Percentiles rank a stretch among this genome's conserved stretches.
Conservation (phyloP, 2,113 vertebrate genomes). For the Rana temporaria region DNA sequence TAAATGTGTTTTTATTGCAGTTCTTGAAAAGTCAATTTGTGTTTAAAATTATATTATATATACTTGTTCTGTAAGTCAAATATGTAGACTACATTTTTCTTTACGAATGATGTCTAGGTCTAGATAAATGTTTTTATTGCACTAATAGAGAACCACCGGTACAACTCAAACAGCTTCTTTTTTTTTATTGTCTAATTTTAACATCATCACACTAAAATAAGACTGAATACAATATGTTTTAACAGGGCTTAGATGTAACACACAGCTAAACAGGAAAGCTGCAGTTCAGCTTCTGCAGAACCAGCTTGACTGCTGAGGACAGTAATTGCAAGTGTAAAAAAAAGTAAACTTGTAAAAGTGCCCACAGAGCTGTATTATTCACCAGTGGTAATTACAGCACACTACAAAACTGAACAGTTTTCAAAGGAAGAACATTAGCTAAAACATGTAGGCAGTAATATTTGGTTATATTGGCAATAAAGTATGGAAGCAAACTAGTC, state of each 20-base stretch:
- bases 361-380: slow-evolving; percentile 46
- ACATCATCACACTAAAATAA: slow-evolving; percentile 60
- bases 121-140: slow-evolving; percentile 65
- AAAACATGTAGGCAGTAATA: slow-evolving; percentile 37
- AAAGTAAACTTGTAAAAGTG: slow-evolving; percentile 50
- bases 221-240: slow-evolving; percentile 33
- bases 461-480: slow-evolving; percentile 38
- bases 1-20: too few species aligned
- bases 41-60: too few species aligned
- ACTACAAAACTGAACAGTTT: slow-evolving; percentile 46
- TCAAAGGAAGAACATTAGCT: slow-evolving; percentile 36
- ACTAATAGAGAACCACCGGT: slow-evolving; percentile 62
- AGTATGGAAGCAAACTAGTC: slow-evolving; percentile 32
- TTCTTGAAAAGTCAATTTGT: too few species aligned
- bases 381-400: slow-evolving; percentile 43
- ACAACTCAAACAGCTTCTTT: slow-evolving; percentile 59
- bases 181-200: slow-evolving; percentile 67
- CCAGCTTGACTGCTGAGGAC: slow-evolving; percentile 40
- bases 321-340: slow-evolving; percentile 44
- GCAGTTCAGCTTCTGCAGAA: slow-evolving; percentile 60
- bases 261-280: slow-evolving; percentile 32
- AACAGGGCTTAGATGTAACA: slow-evolving; percentile 52
- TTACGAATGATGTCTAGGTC: slow-evolving; percentile 52
- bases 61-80: too few species aligned
- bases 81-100: too few species aligned